phyloP scores from a whole-genome alignment of 2,113 vertebrate genomes.

The Microtus montanus region DNA sequence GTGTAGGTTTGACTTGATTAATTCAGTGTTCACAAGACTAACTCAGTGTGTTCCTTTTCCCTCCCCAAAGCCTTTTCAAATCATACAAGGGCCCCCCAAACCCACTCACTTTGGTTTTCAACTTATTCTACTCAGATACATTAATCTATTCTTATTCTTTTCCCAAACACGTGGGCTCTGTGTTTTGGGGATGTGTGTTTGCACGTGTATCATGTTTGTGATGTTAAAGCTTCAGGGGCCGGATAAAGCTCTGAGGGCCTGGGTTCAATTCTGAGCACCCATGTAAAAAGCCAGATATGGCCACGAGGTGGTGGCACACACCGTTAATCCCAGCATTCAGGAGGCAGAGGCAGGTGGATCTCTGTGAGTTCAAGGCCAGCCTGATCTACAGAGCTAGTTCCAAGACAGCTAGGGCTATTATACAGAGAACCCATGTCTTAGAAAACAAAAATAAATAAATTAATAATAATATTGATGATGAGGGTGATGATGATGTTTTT shows the following conservation, averaged over 20 bases:
- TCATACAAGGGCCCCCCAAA: not conserved
- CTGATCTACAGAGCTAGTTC: no score
- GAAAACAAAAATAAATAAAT: no score
- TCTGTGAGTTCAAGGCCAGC: no score
- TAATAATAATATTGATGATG: no score
- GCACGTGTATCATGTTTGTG: not conserved
- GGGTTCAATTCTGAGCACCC: not conserved
- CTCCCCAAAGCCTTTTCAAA: not conserved
- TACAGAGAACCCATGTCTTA: no score
- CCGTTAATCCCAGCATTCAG: not conserved
- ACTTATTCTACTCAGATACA: not conserved
- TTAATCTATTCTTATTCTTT: not conserved
- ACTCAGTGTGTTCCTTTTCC: not conserved
- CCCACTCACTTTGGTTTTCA: not conserved
- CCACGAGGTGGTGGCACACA: no score
- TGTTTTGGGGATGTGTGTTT: not conserved
- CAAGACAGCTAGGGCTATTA: no score
- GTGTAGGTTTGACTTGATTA: constrained; percentile 38
- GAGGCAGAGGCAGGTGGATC: no score
- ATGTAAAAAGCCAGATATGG: not conserved
- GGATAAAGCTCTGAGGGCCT: not conserved
- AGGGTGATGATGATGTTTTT: no score
- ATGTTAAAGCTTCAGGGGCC: not conserved
- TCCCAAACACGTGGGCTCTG: not conserved
- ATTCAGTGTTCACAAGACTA: not conserved